These are phyloP conservation scores for Pristionchus exspectatus DNA, from an alignment of 2,888 invertebrate species.

Conservation along the genomic window DNA sequence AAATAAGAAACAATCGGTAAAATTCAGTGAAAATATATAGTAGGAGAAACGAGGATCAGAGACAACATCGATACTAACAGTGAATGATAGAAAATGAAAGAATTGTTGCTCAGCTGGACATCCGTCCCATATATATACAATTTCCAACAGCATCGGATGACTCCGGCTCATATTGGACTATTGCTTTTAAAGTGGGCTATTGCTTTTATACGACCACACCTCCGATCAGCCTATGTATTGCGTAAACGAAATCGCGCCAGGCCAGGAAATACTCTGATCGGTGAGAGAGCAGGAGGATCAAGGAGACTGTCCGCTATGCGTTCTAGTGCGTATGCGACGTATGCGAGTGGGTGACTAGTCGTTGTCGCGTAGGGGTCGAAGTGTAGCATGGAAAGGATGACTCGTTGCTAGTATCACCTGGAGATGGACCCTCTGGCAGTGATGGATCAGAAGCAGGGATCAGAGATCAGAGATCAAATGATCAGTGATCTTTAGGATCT, in stretches of 20 bases:
- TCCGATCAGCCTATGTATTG: not conserved
- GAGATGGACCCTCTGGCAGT: not conserved
- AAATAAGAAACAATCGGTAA: not conserved
- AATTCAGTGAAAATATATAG: not conserved
- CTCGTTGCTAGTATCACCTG: not conserved
- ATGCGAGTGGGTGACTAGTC: not conserved
- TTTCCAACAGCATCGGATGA: not conserved
- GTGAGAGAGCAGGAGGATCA: not conserved
- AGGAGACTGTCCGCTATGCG: not conserved
- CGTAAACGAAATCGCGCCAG: not conserved
- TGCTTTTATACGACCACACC: not conserved
- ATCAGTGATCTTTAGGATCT: no score
- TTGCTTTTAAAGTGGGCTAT: not conserved
- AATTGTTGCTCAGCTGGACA: not conserved
- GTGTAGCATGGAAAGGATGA: not conserved
- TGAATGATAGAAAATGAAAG: not conserved
- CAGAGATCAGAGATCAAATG: no score
- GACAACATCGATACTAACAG: not conserved
- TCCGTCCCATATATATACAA: not conserved
- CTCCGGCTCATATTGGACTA: not conserved
- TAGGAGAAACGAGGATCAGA: not conserved
- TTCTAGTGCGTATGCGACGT: not conserved
- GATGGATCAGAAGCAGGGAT: not conserved
- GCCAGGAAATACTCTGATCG: not conserved
- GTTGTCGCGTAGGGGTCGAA: not conserved